Evolutionary conservation across 2,888 invertebrate species (phyloP).

Genomic region (Pterostichus niger): DNA sequence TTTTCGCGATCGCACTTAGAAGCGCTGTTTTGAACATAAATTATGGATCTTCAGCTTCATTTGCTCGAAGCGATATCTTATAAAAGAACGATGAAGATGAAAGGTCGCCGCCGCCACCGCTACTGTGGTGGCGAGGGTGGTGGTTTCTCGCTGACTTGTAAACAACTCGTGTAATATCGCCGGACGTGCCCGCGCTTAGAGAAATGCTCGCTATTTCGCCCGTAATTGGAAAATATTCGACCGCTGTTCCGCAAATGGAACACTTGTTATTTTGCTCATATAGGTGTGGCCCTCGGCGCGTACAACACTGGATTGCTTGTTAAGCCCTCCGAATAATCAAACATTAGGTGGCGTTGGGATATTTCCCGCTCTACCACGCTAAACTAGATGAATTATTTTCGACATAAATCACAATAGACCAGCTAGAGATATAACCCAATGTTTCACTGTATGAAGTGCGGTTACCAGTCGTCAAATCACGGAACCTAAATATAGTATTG

Average conservation of each 20-base stretch:
- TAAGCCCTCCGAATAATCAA: slow-evolving; percentile 38
- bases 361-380: slow-evolving; percentile 10
- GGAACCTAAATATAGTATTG: no score
- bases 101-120: slow-evolving; percentile 14
- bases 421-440: background rate
- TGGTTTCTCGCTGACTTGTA: slow-evolving; percentile 56
- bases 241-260: slow-evolving; percentile 50
- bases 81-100: slow-evolving; percentile 43
- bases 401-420: slow-evolving; percentile 4
- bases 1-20: slow-evolving; percentile 36
- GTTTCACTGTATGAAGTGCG: no score
- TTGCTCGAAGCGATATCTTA: slow-evolving; percentile 50
- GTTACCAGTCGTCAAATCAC: no score
- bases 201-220: slow-evolving; percentile 53
- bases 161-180: slow-evolving; percentile 58
- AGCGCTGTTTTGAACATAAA: slow-evolving; percentile 46
- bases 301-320: background rate
- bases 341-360: slow-evolving; percentile 33
- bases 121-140: background rate
- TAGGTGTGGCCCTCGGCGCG: background rate
- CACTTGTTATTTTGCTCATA: slow-evolving; percentile 53
- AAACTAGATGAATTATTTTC: slow-evolving; percentile 43
- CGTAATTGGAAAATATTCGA: slow-evolving; percentile 65
- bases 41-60: slow-evolving; percentile 57
- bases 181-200: slow-evolving; percentile 48